phyloP scores from a whole-genome alignment of 2,113 vertebrate genomes.

The Climacteris rufus region DNA sequence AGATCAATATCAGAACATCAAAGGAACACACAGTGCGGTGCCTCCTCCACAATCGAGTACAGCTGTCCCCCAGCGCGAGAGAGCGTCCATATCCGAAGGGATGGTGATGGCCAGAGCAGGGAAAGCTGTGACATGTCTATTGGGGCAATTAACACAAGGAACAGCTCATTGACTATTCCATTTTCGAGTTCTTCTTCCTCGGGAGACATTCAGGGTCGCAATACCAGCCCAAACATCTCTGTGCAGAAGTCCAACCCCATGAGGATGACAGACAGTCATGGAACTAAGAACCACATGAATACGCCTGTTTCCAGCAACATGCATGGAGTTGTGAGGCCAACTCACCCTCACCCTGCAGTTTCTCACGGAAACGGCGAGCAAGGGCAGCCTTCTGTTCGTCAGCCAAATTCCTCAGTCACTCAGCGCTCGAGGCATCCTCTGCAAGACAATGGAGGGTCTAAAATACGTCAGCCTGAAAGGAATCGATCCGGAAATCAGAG shows the following conservation, averaged over 20 bases:
- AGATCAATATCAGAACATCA: constrained; percentile 82
- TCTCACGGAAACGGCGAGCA: constrained; percentile 87
- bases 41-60: constrained; percentile 88
- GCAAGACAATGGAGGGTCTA: constrained; percentile 79
- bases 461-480: constrained; percentile 87
- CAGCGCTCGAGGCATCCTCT: constrained; percentile 88
- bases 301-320: constrained; percentile 88
- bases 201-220: constrained; percentile 89
- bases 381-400: constrained; percentile 80
- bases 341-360: constrained; percentile 81
- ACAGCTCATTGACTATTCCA: constrained; percentile 76
- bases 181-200: constrained; percentile 81
- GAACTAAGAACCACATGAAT: constrained; percentile 88
- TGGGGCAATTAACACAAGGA: constrained; percentile 74
- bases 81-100: constrained; percentile 73
- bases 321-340: constrained; percentile 84
- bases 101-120: constrained; percentile 72
- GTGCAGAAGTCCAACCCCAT: constrained; percentile 86
- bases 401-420: constrained; percentile 78
- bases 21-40: constrained; percentile 84
- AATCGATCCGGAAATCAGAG: constrained; percentile 85
- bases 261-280: constrained; percentile 84
- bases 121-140: constrained; percentile 82
- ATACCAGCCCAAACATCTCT: constrained; percentile 87
- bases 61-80: constrained; percentile 81